Evolutionary conservation across 2,888 invertebrate genomes (phyloP), one percentile per base, ranked within the genome.

Genomic region (Myopa testacea): DNA sequence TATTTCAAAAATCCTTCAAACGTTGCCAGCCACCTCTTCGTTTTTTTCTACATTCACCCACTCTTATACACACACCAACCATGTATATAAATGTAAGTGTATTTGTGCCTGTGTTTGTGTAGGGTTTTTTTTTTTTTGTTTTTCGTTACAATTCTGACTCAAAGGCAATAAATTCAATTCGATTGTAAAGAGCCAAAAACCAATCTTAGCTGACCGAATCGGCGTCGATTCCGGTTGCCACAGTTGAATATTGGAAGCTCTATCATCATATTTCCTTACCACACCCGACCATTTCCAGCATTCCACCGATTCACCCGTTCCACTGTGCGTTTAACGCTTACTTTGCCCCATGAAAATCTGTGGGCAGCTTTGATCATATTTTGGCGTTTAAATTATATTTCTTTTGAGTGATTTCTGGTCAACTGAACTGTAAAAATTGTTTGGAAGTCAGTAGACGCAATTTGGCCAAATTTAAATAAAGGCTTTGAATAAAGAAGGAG

Each of bases 1-100:
- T 74, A 75, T 75, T 75, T 69, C 60, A 67, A 40, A 75, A 75
- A 62, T 74, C 74, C 52, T 65, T 74, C 74, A 74, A 73, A 55
- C 52, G 70, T 55, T 55, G 52, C 26, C 69, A 19, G 26, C 26
- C 26, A 26, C 26, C 26, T 1, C 26, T 26, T 26, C 26, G 26
- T 26, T 26, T 26, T 26, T 26, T 26, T 26, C 26, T 26, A 26
- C 1, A 26, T 26, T 26, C 16, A 45, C 26, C 63, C 26, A 26
- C 26, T 26, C 26, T 26, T 26, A 26, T 26, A 26, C 26, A 26
- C 26, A 26, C 26, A 26, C 26, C 26, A 26, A 26, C 26, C 26
- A 26, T 26, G 26, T 26, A 26, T 26, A 26, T 26, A 26, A 26
- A 26, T 26, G 26, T 26, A 2, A 26, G 26, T 26, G 26, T 26